Evolutionary conservation across 1,140 invertebrate species (phyloP).

Genomic region (Subanguina moxae): DNA sequence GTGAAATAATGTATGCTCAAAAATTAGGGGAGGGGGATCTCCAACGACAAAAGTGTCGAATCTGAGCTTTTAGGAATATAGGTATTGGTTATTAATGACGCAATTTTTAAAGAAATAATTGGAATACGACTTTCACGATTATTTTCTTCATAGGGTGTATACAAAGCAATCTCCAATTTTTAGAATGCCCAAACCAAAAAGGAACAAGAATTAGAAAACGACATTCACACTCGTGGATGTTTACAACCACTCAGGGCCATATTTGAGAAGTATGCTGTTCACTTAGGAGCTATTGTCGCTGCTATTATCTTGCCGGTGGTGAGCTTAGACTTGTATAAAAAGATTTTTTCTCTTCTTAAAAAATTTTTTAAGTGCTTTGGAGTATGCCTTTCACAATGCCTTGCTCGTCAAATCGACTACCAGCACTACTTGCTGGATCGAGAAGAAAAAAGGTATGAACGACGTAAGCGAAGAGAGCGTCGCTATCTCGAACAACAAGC

Average conservation of each 20-base stretch:
- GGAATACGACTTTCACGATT: no score
- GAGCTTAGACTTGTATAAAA: constrained; percentile 8
- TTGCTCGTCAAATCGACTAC: constrained; percentile 59
- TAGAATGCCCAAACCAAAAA: constrained; percentile 57
- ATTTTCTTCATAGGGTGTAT: no score
- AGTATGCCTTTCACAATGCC: constrained; percentile 50
- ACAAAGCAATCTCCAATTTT: no score
- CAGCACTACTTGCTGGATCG: constrained; percentile 53
- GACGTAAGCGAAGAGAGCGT: constrained; percentile 43
- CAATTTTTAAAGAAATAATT: no score
- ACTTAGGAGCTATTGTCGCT: constrained; percentile 51
- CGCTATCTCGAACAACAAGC: constrained; percentile 15
- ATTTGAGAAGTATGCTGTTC: constrained; percentile 54
- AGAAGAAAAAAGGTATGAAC: constrained; percentile 51
- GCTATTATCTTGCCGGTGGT: constrained; percentile 56
- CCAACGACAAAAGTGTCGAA: no score
- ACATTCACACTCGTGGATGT: constrained; percentile 53
- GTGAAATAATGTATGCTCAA: no score
- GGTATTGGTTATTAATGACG: no score
- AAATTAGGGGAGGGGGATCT: no score
- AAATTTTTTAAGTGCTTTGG: constrained; percentile 50
- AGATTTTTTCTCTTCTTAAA: not conserved
- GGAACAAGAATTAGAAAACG: constrained; percentile 52
- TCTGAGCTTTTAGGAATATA: no score
- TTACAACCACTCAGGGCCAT: constrained; percentile 48